Base-by-base conservation (phyloP, 2,888 invertebrate species). In the Osedax frankpressi region DNA sequence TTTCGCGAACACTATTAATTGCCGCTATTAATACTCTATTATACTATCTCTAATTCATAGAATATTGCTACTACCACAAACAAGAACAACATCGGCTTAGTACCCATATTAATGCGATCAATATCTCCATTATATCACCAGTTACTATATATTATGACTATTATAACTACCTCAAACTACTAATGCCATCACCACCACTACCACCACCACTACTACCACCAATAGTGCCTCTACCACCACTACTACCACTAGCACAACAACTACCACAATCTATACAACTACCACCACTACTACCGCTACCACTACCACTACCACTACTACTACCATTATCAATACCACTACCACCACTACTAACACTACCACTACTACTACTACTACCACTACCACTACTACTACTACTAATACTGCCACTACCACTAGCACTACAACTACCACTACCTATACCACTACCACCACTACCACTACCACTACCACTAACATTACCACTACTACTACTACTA, bases 271-370 rank as follows among this genome's bases (percentile, higher is more conserved):
- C 1, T 6, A 25, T 28, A 24, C 25, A 2, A 24, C 28, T 24
- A 68, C 68, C 14, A 68, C 3, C n/a, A 24, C 28, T 11, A 28
- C 68, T 24, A 68, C 28, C 3, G 6, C 68, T 3, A 28, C 25
- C 27, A 25, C 27, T 27, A 68, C 27, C 11, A 68, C 68, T 19
- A n/a, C 1, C 11, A 27, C 28, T 24, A 68, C 3, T 28, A 68
- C n/a, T 24, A 24, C 68, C 27, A 68, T 14, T 24, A 26, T 11
- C 26, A 68, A 2, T n/a, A 68, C 24, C 27, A 68, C 27, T 68
- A 68, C 68, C 11, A 68, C 68, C 3, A 25, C 68, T 24, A 68
- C n/a, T 68, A 68, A n/a, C n/a, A n/a, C n/a, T n/a, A n/a, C n/a
- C n/a, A n/a, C n/a, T n/a, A n/a, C n/a, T n/a, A n/a, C n/a, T n/a